Conservation (phyloP, 2,888 invertebrate genomes). For the Synergus laeviventris region DNA sequence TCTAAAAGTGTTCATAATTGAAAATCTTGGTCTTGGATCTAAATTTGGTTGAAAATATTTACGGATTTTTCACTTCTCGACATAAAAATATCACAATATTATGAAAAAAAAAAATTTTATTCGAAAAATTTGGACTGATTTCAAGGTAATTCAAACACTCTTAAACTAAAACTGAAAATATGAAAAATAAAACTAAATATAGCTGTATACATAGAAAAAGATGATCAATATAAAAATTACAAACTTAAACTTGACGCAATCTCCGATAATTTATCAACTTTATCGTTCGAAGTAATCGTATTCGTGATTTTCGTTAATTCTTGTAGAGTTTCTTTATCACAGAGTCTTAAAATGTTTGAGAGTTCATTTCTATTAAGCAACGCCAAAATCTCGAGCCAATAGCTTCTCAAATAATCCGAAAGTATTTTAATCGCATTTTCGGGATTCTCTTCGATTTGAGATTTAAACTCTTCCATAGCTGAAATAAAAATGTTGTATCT, state of each 20-base stretch:
- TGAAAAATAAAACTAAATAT: too few relatives aligned
- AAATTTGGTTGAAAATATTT: too few relatives aligned
- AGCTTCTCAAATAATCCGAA: slow-evolving; percentile 60
- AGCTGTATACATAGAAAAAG: background rate
- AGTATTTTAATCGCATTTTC: slow-evolving; percentile 59
- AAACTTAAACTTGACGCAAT: slow-evolving; percentile 40
- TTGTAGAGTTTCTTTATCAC: slow-evolving; percentile 45
- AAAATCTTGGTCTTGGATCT: too few relatives aligned
- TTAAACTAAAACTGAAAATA: background rate
- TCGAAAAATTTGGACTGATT: too few relatives aligned
- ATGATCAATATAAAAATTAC: background rate
- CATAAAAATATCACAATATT: too few relatives aligned
- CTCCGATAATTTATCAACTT: slow-evolving; percentile 50
- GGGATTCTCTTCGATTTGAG: slow-evolving; percentile 45
- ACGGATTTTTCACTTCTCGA: too few relatives aligned
- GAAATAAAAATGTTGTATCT: slow-evolving; percentile 8
- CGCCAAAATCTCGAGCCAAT: slow-evolving; percentile 62
- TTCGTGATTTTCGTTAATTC: slow-evolving; percentile 47
- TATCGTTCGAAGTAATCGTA: slow-evolving; percentile 46
- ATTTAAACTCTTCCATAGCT: slow-evolving; percentile 39
- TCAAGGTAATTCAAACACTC: too few relatives aligned
- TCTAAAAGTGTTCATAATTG: too few relatives aligned
- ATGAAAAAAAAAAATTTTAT: too few relatives aligned
- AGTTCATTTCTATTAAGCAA: slow-evolving; percentile 54
- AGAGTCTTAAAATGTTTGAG: slow-evolving; percentile 53